Percentiles rank a stretch among this genome's conserved stretches.
These are phyloP conservation scores for Balaeniceps rex DNA, from an alignment of 2,113 vertebrate species.

Conservation along the genomic window DNA sequence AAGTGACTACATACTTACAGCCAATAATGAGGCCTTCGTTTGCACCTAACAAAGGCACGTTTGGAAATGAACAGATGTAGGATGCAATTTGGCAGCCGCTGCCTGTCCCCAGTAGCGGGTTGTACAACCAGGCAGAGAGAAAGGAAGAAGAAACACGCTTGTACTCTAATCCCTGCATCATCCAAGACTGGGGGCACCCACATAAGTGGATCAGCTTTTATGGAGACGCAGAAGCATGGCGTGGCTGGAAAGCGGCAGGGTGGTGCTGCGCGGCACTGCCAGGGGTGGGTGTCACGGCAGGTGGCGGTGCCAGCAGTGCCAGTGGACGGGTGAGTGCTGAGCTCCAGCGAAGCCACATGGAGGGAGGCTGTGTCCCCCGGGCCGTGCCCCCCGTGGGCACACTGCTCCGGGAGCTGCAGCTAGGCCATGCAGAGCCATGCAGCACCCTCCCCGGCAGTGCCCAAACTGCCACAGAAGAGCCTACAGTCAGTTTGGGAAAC, in stretches of 20 bases:
- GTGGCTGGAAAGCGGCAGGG: not conserved
- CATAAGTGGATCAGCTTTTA: not conserved
- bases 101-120: not conserved
- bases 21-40: slow-evolving; percentile 25
- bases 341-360: not conserved
- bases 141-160: not conserved
- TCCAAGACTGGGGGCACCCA: not conserved
- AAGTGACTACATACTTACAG: slow-evolving; percentile 37
- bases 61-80: slow-evolving; percentile 44
- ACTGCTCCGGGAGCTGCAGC: not conserved
- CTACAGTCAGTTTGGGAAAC: not conserved
- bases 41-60: slow-evolving; percentile 19
- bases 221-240: accelerated
- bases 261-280: accelerated
- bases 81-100: slow-evolving; percentile 42
- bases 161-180: not conserved
- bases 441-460: not conserved
- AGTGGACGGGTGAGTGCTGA: accelerated
- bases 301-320: not conserved
- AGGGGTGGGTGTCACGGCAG: accelerated
- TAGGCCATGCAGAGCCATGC: not conserved
- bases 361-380: not conserved
- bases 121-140: not conserved
- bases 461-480: not conserved
- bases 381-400: accelerated